These are phyloP conservation scores for Luperina nickerlii DNA, from an alignment of 2,888 invertebrate genomes.

Conservation along the genomic window DNA sequence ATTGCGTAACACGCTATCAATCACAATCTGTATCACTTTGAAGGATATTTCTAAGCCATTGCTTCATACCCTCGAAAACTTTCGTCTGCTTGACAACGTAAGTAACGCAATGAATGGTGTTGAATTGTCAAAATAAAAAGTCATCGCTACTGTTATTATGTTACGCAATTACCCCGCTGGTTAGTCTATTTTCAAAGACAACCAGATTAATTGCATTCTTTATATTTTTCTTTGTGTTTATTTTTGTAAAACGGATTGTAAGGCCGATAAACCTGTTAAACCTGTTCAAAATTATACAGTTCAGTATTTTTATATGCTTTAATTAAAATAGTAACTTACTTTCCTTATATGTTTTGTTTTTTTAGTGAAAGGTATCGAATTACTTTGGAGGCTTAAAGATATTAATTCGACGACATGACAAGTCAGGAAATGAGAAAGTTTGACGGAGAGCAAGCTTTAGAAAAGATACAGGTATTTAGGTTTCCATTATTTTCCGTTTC, in stretches of 20 bases:
- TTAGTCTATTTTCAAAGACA: not conserved
- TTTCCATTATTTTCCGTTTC: not conserved
- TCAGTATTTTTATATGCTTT: not conserved
- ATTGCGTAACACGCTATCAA: not conserved
- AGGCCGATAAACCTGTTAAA: constrained; percentile 21
- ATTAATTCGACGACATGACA: not conserved
- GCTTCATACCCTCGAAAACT: not conserved
- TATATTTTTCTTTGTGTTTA: constrained; percentile 5
- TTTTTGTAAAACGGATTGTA: constrained; percentile 14
- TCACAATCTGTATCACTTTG: not conserved
- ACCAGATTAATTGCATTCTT: not conserved
- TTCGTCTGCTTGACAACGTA: not conserved
- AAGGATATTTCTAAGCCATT: not conserved
- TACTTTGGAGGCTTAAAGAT: not conserved
- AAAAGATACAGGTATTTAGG: not conserved
- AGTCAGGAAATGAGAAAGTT: not conserved
- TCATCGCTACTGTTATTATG: not conserved
- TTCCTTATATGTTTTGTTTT: constrained; percentile 15
- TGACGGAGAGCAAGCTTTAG: not conserved
- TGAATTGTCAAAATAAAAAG: not conserved
- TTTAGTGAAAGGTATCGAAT: not conserved
- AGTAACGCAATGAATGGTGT: not conserved
- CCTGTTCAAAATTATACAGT: constrained; percentile 11
- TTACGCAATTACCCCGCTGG: not conserved
- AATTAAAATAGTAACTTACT: constrained; percentile 20